These are phyloP conservation scores for Theonella swinhoei DNA, from an alignment of 37 sponge, comb jelly and placozoan species.

Conservation along the genomic window DNA sequence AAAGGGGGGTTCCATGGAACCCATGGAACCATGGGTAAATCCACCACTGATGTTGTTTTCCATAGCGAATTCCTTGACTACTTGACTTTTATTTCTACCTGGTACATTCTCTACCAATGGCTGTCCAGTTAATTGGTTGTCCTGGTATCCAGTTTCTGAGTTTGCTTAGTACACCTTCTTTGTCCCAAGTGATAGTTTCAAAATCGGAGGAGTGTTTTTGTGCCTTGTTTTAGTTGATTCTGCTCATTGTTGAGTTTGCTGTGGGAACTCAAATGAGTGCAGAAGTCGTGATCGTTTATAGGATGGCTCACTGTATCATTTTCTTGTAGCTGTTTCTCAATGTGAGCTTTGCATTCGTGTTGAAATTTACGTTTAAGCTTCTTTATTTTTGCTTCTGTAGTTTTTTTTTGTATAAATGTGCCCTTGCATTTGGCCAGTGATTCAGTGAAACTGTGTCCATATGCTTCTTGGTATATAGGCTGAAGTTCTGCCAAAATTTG, in stretches of 20 bases:
- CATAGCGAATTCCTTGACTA: constrained; percentile 24
- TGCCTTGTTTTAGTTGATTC: neutral
- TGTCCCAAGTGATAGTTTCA: constrained; percentile 44
- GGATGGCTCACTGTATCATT: constrained; percentile 2
- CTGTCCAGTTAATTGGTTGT: constrained; percentile 20
- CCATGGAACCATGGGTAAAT: neutral
- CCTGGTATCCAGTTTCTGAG: constrained; percentile 17
- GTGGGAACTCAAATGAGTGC: constrained; percentile 18
- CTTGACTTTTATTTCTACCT: constrained; percentile 21
- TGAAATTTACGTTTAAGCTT: constrained; percentile 1
- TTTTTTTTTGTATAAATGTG: neutral
- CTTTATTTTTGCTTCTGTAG: constrained; percentile 8
- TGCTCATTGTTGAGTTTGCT: constrained; percentile 4
- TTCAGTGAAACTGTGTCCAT: neutral
- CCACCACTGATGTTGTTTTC: constrained; percentile 28
- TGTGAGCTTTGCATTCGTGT: constrained; percentile 22
- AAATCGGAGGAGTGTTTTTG: constrained; percentile 27
- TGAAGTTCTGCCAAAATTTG: constrained; percentile 8
- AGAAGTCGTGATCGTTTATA: constrained; percentile 6
- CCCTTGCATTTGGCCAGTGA: neutral
- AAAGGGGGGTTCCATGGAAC: neutral
- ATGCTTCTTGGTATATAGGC: neutral
- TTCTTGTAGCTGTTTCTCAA: neutral
- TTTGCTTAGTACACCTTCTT: constrained; percentile 1
- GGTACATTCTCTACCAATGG: constrained; percentile 18